phyloP scores from a whole-genome alignment of 2,113 vertebrate genomes.

The Tachysurus fulvidraco region DNA sequence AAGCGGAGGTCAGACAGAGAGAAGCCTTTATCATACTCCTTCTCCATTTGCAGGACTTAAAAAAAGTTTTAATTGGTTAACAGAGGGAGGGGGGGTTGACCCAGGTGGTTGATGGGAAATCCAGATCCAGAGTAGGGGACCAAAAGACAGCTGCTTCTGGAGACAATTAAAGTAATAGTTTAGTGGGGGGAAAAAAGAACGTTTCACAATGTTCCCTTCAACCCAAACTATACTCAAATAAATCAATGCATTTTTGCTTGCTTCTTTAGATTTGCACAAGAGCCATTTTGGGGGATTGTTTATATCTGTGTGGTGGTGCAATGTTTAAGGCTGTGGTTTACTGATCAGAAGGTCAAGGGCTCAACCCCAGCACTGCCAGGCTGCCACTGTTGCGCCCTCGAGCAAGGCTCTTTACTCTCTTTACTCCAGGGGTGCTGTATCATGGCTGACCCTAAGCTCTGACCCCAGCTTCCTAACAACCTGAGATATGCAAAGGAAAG shows the following conservation, averaged over 20 bases:
- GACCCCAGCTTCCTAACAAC: too few relatives aligned
- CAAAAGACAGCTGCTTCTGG: slow-evolving; percentile 68
- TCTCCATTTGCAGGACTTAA: slow-evolving; percentile 63
- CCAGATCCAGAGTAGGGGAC: slow-evolving; percentile 69
- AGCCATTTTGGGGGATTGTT: too few relatives aligned
- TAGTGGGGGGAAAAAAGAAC: too few relatives aligned
- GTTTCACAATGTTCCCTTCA: neutral
- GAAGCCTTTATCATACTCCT: slow-evolving; percentile 18
- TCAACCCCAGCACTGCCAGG: too few relatives aligned
- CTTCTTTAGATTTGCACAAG: neutral
- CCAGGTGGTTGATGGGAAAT: slow-evolving; percentile 76
- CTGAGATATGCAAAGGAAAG: too few relatives aligned
- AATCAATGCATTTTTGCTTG: neutral
- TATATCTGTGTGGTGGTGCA: too few relatives aligned
- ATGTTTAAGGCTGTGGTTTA: too few relatives aligned
- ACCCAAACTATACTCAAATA: neutral
- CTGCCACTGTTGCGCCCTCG: too few relatives aligned
- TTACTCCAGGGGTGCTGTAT: too few relatives aligned
- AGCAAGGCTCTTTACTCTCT: too few relatives aligned
- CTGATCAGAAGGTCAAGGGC: too few relatives aligned
- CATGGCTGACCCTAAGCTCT: too few relatives aligned
- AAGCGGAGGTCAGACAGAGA: slow-evolving; percentile 62
- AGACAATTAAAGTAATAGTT: neutral
- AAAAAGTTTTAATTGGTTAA: slow-evolving; percentile 68
- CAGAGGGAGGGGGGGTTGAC: slow-evolving; percentile 54